Conservation (phyloP, 2,113 vertebrate species). For the Pterocles gutturalis region DNA sequence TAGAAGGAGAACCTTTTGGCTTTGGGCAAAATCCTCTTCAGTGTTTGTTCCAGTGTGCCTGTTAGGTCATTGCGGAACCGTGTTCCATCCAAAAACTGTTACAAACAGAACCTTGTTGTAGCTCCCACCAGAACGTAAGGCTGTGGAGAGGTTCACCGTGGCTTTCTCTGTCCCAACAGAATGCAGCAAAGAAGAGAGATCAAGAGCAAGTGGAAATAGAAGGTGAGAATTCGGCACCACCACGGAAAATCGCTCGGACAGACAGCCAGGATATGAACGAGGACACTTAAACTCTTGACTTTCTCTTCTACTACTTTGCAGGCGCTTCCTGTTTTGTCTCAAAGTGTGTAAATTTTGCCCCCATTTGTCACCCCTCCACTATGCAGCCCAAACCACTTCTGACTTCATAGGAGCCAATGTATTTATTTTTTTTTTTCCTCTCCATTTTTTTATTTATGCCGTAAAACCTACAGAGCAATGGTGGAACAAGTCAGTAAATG, state of each 20-base stretch:
- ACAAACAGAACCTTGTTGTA: too few species aligned
- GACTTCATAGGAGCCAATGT: constrained; percentile 74
- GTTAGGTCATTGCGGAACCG: not conserved
- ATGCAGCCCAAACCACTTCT: constrained; percentile 66
- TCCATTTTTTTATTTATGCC: constrained; percentile 76
- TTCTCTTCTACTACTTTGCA: not conserved
- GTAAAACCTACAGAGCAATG: constrained; percentile 6
- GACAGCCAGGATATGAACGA: constrained; percentile 99
- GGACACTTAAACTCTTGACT: constrained; percentile 86
- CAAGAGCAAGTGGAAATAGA: constrained; percentile 88
- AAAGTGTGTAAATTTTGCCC: constrained; percentile 51
- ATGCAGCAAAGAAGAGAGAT: constrained; percentile 91
- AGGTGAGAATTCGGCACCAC: constrained; percentile 91
- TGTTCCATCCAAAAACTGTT: not conserved
- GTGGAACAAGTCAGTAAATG: constrained; percentile 40
- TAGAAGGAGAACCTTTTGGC: not conserved
- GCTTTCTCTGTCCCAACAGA: constrained; percentile 73
- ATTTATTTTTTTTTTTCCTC: constrained; percentile 75
- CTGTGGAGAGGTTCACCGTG: not conserved
- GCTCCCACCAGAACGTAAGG: too few species aligned
- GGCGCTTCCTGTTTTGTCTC: constrained; percentile 58
- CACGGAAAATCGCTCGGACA: constrained; percentile 94
- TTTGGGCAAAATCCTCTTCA: not conserved
- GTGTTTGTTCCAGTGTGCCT: not conserved
- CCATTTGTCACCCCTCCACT: constrained; percentile 6